Percentiles rank a stretch among this genome's conserved stretches.
These are phyloP conservation scores for Cephus spinipes DNA, from an alignment of 2,888 invertebrate genomes.

Conservation along the genomic window DNA sequence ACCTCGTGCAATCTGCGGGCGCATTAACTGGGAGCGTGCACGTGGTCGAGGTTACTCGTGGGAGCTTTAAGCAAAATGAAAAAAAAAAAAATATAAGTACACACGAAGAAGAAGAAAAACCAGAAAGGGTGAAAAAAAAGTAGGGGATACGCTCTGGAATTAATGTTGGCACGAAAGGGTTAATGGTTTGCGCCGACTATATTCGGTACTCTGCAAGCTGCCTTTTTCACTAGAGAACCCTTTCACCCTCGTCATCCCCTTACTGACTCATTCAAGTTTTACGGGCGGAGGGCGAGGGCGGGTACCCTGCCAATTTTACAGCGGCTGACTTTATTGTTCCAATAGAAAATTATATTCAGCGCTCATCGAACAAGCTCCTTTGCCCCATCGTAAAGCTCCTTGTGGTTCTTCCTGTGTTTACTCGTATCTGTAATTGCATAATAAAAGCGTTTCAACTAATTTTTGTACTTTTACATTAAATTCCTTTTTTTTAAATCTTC, in stretches of 20 bases:
- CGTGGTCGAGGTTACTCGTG: too few species aligned
- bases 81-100: neutral
- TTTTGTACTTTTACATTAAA: too few species aligned
- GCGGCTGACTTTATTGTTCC: neutral
- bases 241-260: slow-evolving; percentile 9
- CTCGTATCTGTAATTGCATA: too few species aligned
- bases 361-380: neutral
- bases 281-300: too few species aligned
- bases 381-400: neutral
- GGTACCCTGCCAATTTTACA: neutral
- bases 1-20: neutral
- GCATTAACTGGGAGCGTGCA: too few species aligned
- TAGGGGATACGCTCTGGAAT: neutral
- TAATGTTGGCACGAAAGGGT: too few species aligned
- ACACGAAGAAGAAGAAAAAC: neutral
- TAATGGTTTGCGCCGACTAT: slow-evolving; percentile 6
- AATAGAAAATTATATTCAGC: neutral
- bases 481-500: too few species aligned
- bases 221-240: slow-evolving; percentile 18
- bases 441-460: too few species aligned
- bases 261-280: slow-evolving; percentile 1
- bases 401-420: too few species aligned
- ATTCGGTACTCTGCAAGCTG: slow-evolving; percentile 21
- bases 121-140: neutral
- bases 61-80: neutral